Conservation (phyloP, 2,888 invertebrate species). For the Noctua pronuba region DNA sequence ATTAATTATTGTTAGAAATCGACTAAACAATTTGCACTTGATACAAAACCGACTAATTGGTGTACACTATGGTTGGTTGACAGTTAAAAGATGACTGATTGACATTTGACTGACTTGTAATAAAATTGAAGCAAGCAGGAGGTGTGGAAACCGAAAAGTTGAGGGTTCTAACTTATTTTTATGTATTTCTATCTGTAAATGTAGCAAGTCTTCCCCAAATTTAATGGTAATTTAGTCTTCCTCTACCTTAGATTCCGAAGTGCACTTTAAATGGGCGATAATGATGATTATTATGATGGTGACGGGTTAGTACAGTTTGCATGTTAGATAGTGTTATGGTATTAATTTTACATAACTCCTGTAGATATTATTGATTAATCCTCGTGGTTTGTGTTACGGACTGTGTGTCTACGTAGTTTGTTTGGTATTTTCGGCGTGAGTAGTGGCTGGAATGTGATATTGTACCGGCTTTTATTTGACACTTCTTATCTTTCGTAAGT, state of each 20-base stretch:
- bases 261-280: constrained; percentile 82
- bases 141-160: constrained; percentile 55
- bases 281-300: constrained; percentile 87
- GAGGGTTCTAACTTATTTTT: constrained; percentile 51
- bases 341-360: constrained; percentile 34
- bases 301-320: constrained; percentile 86
- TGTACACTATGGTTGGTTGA: constrained; percentile 5
- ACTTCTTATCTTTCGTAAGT: constrained; percentile 1
- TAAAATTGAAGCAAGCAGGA: constrained; percentile 30
- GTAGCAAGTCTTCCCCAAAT: constrained; percentile 63
- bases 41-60: not conserved
- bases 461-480: constrained; percentile 57
- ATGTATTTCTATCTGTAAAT: constrained; percentile 52
- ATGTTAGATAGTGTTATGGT: constrained; percentile 61
- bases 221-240: constrained; percentile 77
- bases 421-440: constrained; percentile 2
- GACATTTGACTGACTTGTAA: constrained; percentile 37
- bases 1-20: not conserved
- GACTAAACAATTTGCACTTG: not conserved
- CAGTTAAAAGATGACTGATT: constrained; percentile 28
- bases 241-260: constrained; percentile 62
- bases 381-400: constrained; percentile 12
- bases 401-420: constrained; percentile 5
- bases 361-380: constrained; percentile 45
- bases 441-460: constrained; percentile 1